Base-by-base conservation (phyloP, 1,140 invertebrate species). In the Meloidogyne chitwoodi region DNA sequence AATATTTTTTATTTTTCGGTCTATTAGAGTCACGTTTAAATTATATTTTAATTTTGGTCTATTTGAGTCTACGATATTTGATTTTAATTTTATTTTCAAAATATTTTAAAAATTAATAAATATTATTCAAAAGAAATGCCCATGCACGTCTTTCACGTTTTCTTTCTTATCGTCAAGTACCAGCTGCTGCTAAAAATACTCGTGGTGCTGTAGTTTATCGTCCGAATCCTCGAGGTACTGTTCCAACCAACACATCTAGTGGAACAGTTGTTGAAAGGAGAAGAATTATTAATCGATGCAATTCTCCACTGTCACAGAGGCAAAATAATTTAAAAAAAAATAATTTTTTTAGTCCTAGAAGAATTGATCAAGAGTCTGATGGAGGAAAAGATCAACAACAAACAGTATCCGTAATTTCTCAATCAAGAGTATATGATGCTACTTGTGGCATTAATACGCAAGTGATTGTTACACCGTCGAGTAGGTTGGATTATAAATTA, bases 101-200 rank as follows among this genome's bases (percentile, higher is more conserved):
- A 38, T 38, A 3, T 31, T 3, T 31, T 31, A 2, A 3, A 3
- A 31, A 2, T 31, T 31, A 8, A 72, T 1, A 26, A 41, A 6
- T 38, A 8, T n/a, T 26, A 26, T 62, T 24, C 14, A 2, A 24
- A 26, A 69, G 64, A n/a, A 77, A 29, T 27, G n/a, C 72, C 44
- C 84, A 85, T 63, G 83, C 84, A 63, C 73, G 78, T 24, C 84
- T 83, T 14, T 83, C 83, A 22, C 74, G 82, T 63, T 83, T 83
- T 63, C 82, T 83, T 41, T 83, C 81, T 24, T 85, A 83, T 64
- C 81, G 84, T 24, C 77, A 77, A 31, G 70, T 64, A 34, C 71
- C 71, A 10, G 70, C 48, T 6, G 19, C 70, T 63, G 22, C 14
- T 31, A 48, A 41, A 41, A 56, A 56, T 26, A 31, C 68, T 63